Base-by-base conservation (phyloP, 2,113 vertebrate species). In the Acrocephalus arundinaceus region DNA sequence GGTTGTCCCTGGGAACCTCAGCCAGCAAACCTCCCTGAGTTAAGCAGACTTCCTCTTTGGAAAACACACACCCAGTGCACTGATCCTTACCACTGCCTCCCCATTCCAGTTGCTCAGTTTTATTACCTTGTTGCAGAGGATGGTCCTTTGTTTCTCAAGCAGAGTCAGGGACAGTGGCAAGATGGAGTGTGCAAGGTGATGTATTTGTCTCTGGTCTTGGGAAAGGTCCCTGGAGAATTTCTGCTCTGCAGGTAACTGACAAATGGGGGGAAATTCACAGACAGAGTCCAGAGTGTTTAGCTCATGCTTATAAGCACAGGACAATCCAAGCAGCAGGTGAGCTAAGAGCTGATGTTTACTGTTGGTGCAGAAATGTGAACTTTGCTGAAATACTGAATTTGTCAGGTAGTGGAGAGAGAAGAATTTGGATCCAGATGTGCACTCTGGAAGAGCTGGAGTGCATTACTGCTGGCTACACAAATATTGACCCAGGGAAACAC, bases 21-120 rank as follows among this genome's bases (percentile, higher is more conserved):
- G n/a, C 3, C 57, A 78, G 20, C 3, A 4, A 72, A 63, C 11
- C 5, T 48, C 17, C 35, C 33, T 0, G 0, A 4, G 23, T 33
- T 48, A 75, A 31, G 33, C 1, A 6, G 8, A 19, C 18, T 31
- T 10, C 28, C 11, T n/a, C 54, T 76, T 48, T 45, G 37, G 62
- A 75, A 79, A 80, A 27, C 20, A 33, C 28, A 14, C 8, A 30
- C 7, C 6, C 20, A 7, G 10, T 13, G 16, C 18, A 13, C 41
- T 31, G 46, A 54, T 9, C 48, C 28, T 25, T 17, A 20, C 39
- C n/a, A 30, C 85, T 85, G 15, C 27, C 11, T 71, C 55, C 12
- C 11, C 52, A 49, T 17, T 48, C 11, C 27, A 41, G 2, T 0
- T 59, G 12, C 23, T 46, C 31, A 10, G 0, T 71, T 59, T 82